phyloP scores from a whole-genome alignment of 2,888 invertebrate species.

The Antitype chi region DNA sequence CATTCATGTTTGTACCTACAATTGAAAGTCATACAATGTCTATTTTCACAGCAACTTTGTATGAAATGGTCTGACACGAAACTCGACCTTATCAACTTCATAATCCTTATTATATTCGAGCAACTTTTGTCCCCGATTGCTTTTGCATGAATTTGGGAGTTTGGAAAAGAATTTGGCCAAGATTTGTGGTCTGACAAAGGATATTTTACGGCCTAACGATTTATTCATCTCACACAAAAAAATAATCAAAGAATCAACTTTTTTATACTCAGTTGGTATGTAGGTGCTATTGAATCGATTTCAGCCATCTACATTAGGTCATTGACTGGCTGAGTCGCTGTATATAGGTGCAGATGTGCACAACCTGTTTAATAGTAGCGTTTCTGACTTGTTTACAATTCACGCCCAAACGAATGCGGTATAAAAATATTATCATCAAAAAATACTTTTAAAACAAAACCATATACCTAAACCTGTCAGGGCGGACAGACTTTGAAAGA shows the following conservation, averaged over 20 bases:
- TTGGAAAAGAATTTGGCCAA: constrained; percentile 11
- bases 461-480: neutral
- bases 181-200: constrained; percentile 31
- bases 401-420: neutral
- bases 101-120: constrained; percentile 24
- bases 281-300: neutral
- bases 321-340: neutral
- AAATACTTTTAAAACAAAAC: neutral
- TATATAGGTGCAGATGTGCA: neutral
- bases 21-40: constrained; percentile 30
- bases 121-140: constrained; percentile 26
- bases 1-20: constrained; percentile 14
- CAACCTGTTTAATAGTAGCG: neutral
- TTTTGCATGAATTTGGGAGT: constrained; percentile 22
- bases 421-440: neutral
- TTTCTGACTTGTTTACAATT: neutral
- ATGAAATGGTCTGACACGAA: constrained; percentile 19
- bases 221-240: neutral
- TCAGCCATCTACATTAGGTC: neutral
- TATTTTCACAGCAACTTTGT: constrained; percentile 39
- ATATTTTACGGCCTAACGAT: constrained; percentile 17
- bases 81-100: constrained; percentile 17
- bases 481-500: constrained; percentile 25
- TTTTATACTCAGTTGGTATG: neutral
- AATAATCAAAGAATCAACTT: neutral